Evolutionary conservation across 2,797 vertebrate genomes (phyloP).

Genomic region (Coreius guichenoti): DNA sequence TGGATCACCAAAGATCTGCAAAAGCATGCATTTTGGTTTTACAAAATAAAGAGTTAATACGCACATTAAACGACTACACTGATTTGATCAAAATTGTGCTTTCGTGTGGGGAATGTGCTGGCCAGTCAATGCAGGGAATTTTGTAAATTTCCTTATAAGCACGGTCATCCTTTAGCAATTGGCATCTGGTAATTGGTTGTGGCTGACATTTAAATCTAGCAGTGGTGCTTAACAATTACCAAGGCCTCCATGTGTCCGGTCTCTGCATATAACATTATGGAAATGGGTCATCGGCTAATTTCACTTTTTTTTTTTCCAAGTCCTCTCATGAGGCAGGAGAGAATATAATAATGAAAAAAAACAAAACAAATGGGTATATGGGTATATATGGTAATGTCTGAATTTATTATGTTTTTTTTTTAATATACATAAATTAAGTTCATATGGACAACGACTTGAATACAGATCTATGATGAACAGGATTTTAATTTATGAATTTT

Average conservation of each 20-base stretch:
- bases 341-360: too few species aligned
- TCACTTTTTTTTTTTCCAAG: not conserved
- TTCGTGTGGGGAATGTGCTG: not conserved
- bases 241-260: not conserved
- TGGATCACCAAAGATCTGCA: not conserved
- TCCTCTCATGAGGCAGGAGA: not conserved
- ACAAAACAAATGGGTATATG: too few species aligned
- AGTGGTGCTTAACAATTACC: constrained; percentile 42
- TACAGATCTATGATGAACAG: not conserved
- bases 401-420: too few species aligned
- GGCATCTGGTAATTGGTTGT: constrained; percentile 46
- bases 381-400: too few species aligned
- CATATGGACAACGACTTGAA: not conserved
- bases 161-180: constrained; percentile 47
- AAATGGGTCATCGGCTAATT: not conserved
- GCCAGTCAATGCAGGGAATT: not conserved
- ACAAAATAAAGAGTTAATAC: not conserved
- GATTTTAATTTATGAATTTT: not conserved
- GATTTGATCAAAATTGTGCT: not conserved
- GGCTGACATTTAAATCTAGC: constrained; percentile 55
- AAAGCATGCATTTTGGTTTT: not conserved
- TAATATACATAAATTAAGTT: not conserved
- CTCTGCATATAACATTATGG: not conserved
- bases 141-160: constrained; percentile 6
- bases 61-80: not conserved